These are phyloP conservation scores for Lordiphosa stackelbergi DNA, from an alignment of 1,140 invertebrate genomes.

Conservation along the genomic window DNA sequence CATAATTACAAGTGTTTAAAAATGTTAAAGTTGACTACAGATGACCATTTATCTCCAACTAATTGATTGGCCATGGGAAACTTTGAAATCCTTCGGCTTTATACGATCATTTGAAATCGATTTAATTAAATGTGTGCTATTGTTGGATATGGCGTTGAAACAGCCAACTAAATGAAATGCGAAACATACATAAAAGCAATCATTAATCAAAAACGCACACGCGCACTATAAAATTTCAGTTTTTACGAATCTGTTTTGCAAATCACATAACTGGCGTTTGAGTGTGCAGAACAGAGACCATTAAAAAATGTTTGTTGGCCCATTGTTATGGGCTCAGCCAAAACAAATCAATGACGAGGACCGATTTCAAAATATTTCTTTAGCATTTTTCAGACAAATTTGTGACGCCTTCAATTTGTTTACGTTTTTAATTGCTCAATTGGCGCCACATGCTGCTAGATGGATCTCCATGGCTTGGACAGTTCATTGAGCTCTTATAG, in stretches of 20 bases:
- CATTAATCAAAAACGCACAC: slow-evolving; percentile 68
- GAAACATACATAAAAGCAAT: slow-evolving; percentile 57
- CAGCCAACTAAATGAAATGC: slow-evolving; percentile 13
- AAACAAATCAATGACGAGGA: neutral
- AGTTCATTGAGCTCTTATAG: slow-evolving; percentile 48
- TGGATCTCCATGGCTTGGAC: slow-evolving; percentile 1
- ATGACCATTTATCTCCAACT: neutral
- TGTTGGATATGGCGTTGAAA: slow-evolving; percentile 26
- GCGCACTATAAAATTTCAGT: slow-evolving; percentile 64
- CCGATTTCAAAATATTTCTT: slow-evolving; percentile 8
- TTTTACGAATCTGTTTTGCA: slow-evolving; percentile 28
- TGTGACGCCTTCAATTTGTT: neutral
- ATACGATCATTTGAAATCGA: slow-evolving; percentile 25
- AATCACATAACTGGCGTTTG: slow-evolving; percentile 19
- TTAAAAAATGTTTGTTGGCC: slow-evolving; percentile 17
- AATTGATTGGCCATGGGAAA: slow-evolving; percentile 4
- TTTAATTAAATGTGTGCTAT: slow-evolving; percentile 8
- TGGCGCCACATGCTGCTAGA: slow-evolving; percentile 18
- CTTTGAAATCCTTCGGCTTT: slow-evolving; percentile 14
- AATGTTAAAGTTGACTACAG: neutral
- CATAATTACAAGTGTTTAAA: too few relatives aligned
- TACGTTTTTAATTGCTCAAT: neutral
- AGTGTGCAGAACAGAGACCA: slow-evolving; percentile 64
- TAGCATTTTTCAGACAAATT: slow-evolving; percentile 5
- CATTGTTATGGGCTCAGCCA: slow-evolving; percentile 1